Base-by-base conservation (phyloP, 1,140 invertebrate species). In the Drosophila nebulosa region DNA sequence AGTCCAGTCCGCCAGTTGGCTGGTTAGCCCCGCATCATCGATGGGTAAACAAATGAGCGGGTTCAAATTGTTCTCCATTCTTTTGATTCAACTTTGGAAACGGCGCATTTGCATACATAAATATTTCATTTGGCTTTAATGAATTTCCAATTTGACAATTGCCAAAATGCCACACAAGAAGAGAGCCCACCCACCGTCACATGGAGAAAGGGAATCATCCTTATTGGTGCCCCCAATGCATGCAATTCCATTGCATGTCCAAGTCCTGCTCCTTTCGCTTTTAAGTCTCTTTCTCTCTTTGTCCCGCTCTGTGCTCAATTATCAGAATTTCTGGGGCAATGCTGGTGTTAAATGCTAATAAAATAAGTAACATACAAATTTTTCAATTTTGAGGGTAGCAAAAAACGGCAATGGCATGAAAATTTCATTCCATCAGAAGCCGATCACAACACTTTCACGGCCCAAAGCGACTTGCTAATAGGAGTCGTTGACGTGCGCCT, bases 311-410 rank as follows among this genome's bases (percentile, higher is more conserved):
- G 39, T 10, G 4, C 12, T 26, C 42, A 32, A 53, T 60, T 24
- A 22, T 61, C n/a, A n/a, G n/a, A n/a, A n/a, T 21, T 21, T 46
- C 16, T 51, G 58, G 58, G 71, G 62, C 58, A 55, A 27, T 27
- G 6, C 6, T 52, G 61, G 86, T 79, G 81, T 90, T 90, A 90
- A 90, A 74, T 88, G 83, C 64, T 83, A 83, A 88, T 90, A 90
- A 90, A 90, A 90, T 90, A 90, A 90, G 79, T 90, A 90, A 90
- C 73, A 90, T 86, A 85, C 83, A 90, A 89, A 90, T 81, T 89
- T 88, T 81, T 86, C 81, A 86, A 86, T 86, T 86, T 86, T 55
- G n/a, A n/a, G 36, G 24, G 14, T 32, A 26, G 30, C 30, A 30
- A 74, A 63, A 70, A 69, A 78, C 58, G 64, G 53, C 85, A 85